Base-by-base conservation (phyloP, 2,888 invertebrate genomes). In the Sinelater perroti region DNA sequence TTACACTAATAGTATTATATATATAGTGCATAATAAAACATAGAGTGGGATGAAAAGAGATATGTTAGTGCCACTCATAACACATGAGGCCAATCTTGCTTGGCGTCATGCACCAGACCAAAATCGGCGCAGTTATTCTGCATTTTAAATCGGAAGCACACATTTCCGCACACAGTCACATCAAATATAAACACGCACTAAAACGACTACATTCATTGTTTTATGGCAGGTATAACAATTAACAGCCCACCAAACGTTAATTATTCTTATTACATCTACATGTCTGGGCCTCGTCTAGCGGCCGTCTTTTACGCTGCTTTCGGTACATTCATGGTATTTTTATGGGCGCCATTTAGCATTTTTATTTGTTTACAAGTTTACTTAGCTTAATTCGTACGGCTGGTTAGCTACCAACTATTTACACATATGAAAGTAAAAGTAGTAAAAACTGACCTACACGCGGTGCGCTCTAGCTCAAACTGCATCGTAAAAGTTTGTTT, bases 361-460 rank as follows among this genome's bases (percentile, higher is more conserved):
- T 75, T 76, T 74, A 74, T 75, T 74, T 75, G 75, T 75, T 76
- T 75, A 73, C 75, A 70, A 72, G 72, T 75, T 74, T 73, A 74
- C 75, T 75, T 74, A 70, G 72, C 70, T 74, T 72, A 75, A 75
- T 75, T 67, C 75, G 75, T 75, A 75, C 74, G 69, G 70, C n/a
- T n/a, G n/a, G n/a, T 68, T 68, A 69, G 70, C 72, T 72, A 71
- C 72, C 73, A 74, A 72, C 69, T 75, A 75, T 76, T 76, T 75
- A 75, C 74, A 73, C 71, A 73, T 70, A 70, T 70, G 74, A 75
- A 75, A 76, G 75, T 72, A 69, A 74, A 72, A 74, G 74, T 75
- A 75, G 71, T 75, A 74, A 75, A 70, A 75, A 75, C 75, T 76
- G 75, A 76, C 75, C 75, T 75, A 64, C 59, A 54, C 56, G 56